Base-by-base conservation (phyloP, 2,888 invertebrate genomes). In the Eledone cirrhosa region DNA sequence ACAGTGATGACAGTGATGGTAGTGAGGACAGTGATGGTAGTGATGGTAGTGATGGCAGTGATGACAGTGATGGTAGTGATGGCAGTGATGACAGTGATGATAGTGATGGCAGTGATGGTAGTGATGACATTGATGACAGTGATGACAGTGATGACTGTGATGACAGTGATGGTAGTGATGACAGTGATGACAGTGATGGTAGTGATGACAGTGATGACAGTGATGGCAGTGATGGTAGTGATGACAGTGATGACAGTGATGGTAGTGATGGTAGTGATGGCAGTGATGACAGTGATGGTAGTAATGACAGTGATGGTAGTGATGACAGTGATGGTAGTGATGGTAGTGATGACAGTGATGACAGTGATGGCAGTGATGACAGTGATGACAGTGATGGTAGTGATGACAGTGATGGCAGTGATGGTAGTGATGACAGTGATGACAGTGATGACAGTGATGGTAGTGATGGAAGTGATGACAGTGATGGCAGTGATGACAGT, bases 21-120 rank as follows among this genome's bases (percentile, higher is more conserved):
- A n/a, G n/a, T n/a, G n/a, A n/a, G n/a, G n/a, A n/a, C n/a, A n/a
- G n/a, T n/a, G n/a, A n/a, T n/a, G n/a, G n/a, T n/a, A n/a, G n/a
- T n/a, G n/a, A n/a, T 59, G 59, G 19, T 59, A n/a, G n/a, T 59
- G n/a, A n/a, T 59, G 59, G n/a, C n/a, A n/a, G n/a, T 59, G 77
- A 24, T 63, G 77, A 13, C 7, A 78, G 78, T 77, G 53, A 53
- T 77, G 65, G 76, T 48, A 78, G 78, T 78, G 65, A 67, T 78
- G 65, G 78, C 41, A 78, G 78, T 78, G 31, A 53, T 78, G 41
- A 41, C 48, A 78, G 78, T 78, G 41, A 41, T 78, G 65, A 67
- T 78, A 78, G 78, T 78, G 65, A 67, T 78, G 41, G 77, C 41
- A 78, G 78, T 78, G 41, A 67, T 47, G 65, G 72, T 16, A 72